phyloP scores from a whole-genome alignment of 2,888 invertebrate species.

The Leptinotarsa haldemani region DNA sequence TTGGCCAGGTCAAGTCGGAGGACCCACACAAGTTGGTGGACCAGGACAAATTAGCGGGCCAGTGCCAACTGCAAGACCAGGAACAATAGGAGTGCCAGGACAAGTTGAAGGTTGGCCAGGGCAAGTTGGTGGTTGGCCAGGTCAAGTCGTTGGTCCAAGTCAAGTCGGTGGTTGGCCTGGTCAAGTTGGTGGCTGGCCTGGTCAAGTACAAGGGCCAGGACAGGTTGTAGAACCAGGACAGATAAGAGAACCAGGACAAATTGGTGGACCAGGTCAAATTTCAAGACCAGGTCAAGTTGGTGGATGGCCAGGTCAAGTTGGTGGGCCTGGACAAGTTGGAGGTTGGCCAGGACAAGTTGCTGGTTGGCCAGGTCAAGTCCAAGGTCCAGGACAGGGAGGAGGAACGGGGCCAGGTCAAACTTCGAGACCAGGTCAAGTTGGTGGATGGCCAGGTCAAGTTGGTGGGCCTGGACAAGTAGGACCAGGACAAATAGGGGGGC shows the following conservation, averaged over 20 bases:
- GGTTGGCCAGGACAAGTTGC: constrained; percentile 42
- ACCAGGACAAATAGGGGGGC: not conserved
- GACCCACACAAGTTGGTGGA: constrained; percentile 37
- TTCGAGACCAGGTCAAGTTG: constrained; percentile 3
- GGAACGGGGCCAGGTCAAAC: not conserved
- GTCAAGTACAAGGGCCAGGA: constrained; percentile 34
- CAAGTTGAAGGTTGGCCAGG: constrained; percentile 27
- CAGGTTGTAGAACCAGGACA: constrained; percentile 19
- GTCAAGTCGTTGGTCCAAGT: constrained; percentile 23
- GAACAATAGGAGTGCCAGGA: constrained; percentile 25
- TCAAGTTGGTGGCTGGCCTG: constrained; percentile 33
- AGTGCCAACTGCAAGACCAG: constrained; percentile 21
- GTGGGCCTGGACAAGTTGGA: constrained; percentile 31
- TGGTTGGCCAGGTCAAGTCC: constrained; percentile 28
- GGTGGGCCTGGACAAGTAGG: too few relatives aligned
- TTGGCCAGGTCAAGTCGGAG: constrained; percentile 41
- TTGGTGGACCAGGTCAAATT: constrained; percentile 34
- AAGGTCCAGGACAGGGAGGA: constrained; percentile 24
- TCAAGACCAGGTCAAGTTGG: constrained; percentile 27
- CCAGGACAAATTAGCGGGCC: constrained; percentile 39
- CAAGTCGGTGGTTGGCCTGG: constrained; percentile 16
- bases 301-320: constrained; percentile 31
- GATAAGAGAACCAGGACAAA: constrained; percentile 30
- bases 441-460: constrained; percentile 30
- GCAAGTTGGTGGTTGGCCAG: constrained; percentile 32